Conservation (phyloP, 2,888 invertebrate species). For the Dicycla oo region DNA sequence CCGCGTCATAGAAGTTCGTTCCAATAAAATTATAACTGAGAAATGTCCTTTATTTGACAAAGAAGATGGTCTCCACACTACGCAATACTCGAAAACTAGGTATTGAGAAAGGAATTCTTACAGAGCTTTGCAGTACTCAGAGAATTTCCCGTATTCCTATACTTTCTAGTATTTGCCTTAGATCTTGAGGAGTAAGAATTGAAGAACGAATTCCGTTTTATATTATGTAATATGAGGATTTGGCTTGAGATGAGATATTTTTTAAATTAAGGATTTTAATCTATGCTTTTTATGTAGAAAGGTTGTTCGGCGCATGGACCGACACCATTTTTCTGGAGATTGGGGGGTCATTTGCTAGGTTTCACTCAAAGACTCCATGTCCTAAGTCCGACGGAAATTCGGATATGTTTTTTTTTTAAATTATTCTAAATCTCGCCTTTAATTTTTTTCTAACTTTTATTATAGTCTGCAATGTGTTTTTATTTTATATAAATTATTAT, state of each 20-base stretch:
- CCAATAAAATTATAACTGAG: background rate
- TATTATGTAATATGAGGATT: slow-evolving; percentile 11
- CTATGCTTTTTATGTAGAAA: too few relatives aligned
- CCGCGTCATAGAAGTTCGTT: too few relatives aligned
- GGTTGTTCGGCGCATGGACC: too few relatives aligned
- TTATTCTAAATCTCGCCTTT: too few relatives aligned
- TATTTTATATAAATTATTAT: too few relatives aligned
- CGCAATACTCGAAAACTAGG: slow-evolving; percentile 50
- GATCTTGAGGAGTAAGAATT: background rate
- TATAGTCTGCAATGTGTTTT: too few relatives aligned
- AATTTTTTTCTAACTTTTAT: too few relatives aligned
- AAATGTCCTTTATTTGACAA: background rate
- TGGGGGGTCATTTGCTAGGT: too few relatives aligned
- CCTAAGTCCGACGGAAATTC: too few relatives aligned
- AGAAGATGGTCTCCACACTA: slow-evolving; percentile 10
- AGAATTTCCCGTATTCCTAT: slow-evolving; percentile 13
- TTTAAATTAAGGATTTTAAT: background rate
- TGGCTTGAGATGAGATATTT: background rate
- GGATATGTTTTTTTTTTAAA: too few relatives aligned
- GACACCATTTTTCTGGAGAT: too few relatives aligned
- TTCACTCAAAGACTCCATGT: too few relatives aligned
- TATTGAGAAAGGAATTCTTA: slow-evolving; percentile 48
- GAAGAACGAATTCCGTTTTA: background rate
- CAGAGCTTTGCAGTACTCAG: slow-evolving; percentile 25
- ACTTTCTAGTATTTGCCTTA: slow-evolving; percentile 12